Base-by-base conservation (phyloP, 1,140 invertebrate species). In the Pteromalus puparum region DNA sequence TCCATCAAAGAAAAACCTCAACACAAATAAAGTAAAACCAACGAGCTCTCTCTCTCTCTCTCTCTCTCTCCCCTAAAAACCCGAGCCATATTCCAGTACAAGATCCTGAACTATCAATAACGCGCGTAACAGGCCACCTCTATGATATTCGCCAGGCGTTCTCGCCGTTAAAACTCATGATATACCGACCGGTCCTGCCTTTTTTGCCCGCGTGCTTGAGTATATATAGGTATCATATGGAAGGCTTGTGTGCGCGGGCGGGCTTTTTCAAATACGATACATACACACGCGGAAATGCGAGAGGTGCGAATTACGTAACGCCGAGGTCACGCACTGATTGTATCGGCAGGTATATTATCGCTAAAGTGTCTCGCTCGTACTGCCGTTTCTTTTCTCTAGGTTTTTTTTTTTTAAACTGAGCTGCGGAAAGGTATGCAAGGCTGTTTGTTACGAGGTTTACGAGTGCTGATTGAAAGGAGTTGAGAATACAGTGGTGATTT, bases 291-390 rank as follows among this genome's bases (percentile, higher is more conserved):
- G 48, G 75, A 77, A 61, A 77, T 26, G 48, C 75, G 46, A 79
- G 77, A 53, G 26, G 75, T 15, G 65, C 30, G 30, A 79, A 79
- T 79, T 79, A 79, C 61, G 26, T 72, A 72, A 81, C 15, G 24
- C 67, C 38, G 67, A 81, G 79, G 79, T 81, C 67, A 81, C n/a
- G 79, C 79, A 72, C 67, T 72, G 79, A 81, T 81, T 81, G 77
- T 42, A 81, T 72, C 65, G 67, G n/a, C 67, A 28, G 65, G 21
- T 72, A 65, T 81, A 72, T 48, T 72, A 81, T 81, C 38, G 72
- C 34, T n/a, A 42, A 38, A 74, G 34, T 34, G 72, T 42, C 67
- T 30, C 7, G 53, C 6, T 6, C 21, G 18, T 7, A 18, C 18
- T 7, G 6, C 18, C 18, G 53, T n/a, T 61, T 7, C 18, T 21